Evolutionary conservation across 1,140 invertebrate genomes (phyloP), one percentile per base, ranked within the genome.

Genomic region (Penaeus vannamei): DNA sequence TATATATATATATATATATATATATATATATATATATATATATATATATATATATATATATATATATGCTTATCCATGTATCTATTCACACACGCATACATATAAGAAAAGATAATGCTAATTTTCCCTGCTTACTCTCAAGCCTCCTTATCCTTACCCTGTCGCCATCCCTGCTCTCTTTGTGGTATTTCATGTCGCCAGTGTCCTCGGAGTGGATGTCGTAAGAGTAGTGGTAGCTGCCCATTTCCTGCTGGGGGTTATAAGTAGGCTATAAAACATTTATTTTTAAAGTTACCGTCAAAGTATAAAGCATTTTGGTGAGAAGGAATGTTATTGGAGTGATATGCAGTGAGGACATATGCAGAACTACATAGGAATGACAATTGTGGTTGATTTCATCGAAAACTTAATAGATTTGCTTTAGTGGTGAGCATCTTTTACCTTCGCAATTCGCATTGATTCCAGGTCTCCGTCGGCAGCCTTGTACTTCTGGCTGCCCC

Each of bases 151-250:
- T 42, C 8, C 80, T 26, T 82, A 92, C 91, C 32, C 29, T 79
- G n/a, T 86, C 90, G 60, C 89, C 91, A 22, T 91, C 60, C 36
- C 92, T 90, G 32, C 32, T 80, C 60, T 92, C 91, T 32, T 91
- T 84, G 22, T 86, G 72, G n/a, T 85, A 90, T 42, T 92, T 92
- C 60, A 85, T 62, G 69, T 92, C 92, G 23, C 92, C 92, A 29
- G 91, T 92, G 8, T 82, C 80, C 20, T 60, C 53, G 12, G 80
- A 82, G 22, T n/a, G 80, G 59, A 82, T 82, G 53, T 82, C 53
- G 17, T 82, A 82, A 0, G 80, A 82, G 5, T 82, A 82, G n/a
- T 82, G 42, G 59, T 82, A 82, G 59, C 61, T 82, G n/a, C 80
- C 80, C n/a, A 59, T 60, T 59, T 82, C 53, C 53, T 53, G 53